Percentiles rank a stretch among this genome's conserved stretches.
Conservation (phyloP, 2,888 invertebrate genomes). For the Fragum whitleyi region DNA sequence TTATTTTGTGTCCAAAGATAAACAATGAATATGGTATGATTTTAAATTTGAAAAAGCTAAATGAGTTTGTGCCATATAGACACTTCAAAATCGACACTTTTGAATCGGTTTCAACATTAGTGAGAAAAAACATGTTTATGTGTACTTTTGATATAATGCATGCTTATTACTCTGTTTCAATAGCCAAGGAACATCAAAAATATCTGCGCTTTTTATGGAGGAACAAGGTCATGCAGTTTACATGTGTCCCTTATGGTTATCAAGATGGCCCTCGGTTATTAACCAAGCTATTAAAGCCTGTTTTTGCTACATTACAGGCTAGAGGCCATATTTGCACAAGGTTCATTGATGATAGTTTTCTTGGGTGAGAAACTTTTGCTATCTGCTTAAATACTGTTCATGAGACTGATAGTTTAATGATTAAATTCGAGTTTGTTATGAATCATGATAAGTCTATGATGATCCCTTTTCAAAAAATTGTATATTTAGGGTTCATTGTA, state of each 20-base stretch:
- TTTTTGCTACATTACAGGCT: background rate
- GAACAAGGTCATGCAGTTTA: background rate
- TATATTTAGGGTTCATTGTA: no score
- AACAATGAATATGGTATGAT: background rate
- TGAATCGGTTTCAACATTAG: background rate
- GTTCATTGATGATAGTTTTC: no score
- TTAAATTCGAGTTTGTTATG: background rate
- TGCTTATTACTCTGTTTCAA: conserved; percentile 14
- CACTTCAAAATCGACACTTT: no score
- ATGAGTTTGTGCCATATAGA: no score
- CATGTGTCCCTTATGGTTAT: background rate
- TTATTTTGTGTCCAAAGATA: background rate
- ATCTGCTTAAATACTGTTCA: background rate
- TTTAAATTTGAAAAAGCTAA: no score
- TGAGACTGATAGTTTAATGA: background rate
- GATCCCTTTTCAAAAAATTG: no score
- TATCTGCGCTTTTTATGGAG: no score
- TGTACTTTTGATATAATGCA: background rate
- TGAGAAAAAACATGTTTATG: conserved; percentile 1
- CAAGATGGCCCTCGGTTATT: background rate
- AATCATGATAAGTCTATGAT: no score
- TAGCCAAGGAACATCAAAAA: background rate
- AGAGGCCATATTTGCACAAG: background rate
- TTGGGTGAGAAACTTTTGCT: no score
- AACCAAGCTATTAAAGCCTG: no score